Conservation (phyloP, 2,888 invertebrate species). For the Trissoscelio sp. region DNA sequence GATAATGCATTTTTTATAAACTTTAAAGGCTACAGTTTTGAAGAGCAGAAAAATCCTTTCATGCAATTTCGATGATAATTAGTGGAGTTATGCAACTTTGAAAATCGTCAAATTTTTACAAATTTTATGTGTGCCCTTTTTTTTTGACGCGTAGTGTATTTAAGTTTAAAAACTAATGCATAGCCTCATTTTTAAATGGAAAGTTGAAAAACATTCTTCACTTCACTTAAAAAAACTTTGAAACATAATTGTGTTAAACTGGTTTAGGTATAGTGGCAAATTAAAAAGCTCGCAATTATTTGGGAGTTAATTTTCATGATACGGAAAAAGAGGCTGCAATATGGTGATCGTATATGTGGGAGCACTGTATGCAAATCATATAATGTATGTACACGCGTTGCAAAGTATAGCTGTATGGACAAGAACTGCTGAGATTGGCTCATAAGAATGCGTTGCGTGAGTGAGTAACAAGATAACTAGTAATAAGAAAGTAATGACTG, state of each 20-base stretch:
- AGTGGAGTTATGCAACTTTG: too few relatives aligned
- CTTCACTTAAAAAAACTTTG: not conserved
- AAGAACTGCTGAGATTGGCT: slow-evolving; percentile 69
- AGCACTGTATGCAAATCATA: slow-evolving; percentile 55
- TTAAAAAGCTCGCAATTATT: slow-evolving; percentile 3
- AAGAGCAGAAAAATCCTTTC: too few relatives aligned
- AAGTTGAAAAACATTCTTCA: too few relatives aligned
- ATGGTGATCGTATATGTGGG: slow-evolving; percentile 37
- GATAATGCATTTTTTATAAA: too few relatives aligned
- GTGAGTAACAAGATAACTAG: slow-evolving; percentile 78
- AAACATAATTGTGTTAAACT: not conserved
- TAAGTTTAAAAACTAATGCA: too few relatives aligned
- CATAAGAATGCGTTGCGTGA: slow-evolving; percentile 73
- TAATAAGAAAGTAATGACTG: slow-evolving; percentile 78
- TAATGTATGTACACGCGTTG: slow-evolving; percentile 44
- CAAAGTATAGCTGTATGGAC: slow-evolving; percentile 56
- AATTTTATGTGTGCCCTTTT: too few relatives aligned
- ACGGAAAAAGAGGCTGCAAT: slow-evolving; percentile 36
- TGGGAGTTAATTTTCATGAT: slow-evolving; percentile 36
- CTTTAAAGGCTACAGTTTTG: too few relatives aligned
- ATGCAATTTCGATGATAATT: too few relatives aligned
- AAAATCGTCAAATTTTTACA: too few relatives aligned
- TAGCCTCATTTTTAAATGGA: too few relatives aligned
- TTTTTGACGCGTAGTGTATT: too few relatives aligned
- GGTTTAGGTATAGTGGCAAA: not conserved